Evolutionary conservation across 2,113 vertebrate species (phyloP), one percentile per base, ranked within the genome.

Genomic region (Chaetura pelagica): DNA sequence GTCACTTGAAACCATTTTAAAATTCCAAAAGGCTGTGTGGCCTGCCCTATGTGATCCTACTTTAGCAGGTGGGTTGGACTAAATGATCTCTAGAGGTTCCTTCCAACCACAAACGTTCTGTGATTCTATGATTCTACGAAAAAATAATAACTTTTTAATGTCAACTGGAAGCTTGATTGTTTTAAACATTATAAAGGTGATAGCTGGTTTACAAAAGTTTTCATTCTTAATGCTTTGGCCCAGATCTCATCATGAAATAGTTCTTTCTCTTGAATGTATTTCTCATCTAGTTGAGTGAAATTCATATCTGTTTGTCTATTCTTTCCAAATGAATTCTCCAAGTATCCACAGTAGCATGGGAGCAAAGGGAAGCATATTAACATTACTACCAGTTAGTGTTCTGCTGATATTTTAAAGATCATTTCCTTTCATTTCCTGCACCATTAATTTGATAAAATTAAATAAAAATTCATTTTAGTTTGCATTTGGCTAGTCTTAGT

Each of bases 391-490:
- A 77, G 6, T 59, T 58, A 88, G 40, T 24, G 7, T 67, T 95
- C 79, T 40, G 59, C 82, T 94, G 34, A 71, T 93, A 80, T 59
- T 87, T 84, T 88, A 29, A 93, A 82, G 68, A 88, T 48, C 2
- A 12, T 59, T 92, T 90, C 64, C 69, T 95, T 95, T 92, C 88
- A 93, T 81, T 59, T 93, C 63, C 23, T 14, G 55, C 42, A 59
- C 29, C 7, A 91, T 84, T 93, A 86, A 77, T 81, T 85, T 68
- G 59, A 77, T 67, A 84, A 61, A 75, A 87, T 62, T 83, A 46
- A 87, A 84, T 93, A 93, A 85, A 94, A 92, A 93, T 87, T 73
- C 22, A 38, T 82, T 93, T 63, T 7, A 95, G 90, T 94, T 95
- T 90, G 40, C 52, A 81, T 49, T 19, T 74, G 32, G 35, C n/a